Evolutionary conservation across 2,888 invertebrate genomes (phyloP).

Genomic region (Globia sparganii): DNA sequence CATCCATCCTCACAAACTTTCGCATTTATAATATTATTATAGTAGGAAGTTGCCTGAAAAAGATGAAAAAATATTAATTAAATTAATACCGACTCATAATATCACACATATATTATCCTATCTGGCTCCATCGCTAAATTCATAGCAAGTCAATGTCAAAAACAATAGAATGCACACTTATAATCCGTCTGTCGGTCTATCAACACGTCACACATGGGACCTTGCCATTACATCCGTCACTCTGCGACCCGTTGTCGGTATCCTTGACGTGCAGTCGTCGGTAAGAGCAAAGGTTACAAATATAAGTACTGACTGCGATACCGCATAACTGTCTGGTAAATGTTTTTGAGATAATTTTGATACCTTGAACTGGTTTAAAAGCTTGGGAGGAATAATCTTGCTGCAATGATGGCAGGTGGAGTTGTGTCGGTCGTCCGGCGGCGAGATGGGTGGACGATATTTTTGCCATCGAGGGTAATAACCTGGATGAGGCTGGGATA

Average conservation of each 20-base stretch:
- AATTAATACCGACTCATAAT: background rate
- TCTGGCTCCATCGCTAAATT: constrained; percentile 23
- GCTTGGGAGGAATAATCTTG: constrained; percentile 16
- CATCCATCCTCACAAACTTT: too few species aligned
- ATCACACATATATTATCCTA: background rate
- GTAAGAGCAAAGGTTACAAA: constrained; percentile 62
- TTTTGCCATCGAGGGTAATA: background rate
- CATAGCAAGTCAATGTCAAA: constrained; percentile 54
- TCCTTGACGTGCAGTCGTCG: constrained; percentile 64
- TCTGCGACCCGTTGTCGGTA: constrained; percentile 34
- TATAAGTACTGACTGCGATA: constrained; percentile 30
- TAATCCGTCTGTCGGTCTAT: constrained; percentile 31
- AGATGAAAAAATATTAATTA: background rate
- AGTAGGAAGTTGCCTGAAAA: background rate
- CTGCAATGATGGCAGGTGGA: background rate
- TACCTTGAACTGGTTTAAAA: constrained; percentile 53
- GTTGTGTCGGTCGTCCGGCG: background rate
- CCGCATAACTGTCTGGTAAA: constrained; percentile 48
- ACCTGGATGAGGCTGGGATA: background rate
- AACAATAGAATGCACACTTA: constrained; percentile 26
- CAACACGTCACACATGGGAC: constrained; percentile 54
- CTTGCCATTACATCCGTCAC: constrained; percentile 70
- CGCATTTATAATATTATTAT: too few species aligned
- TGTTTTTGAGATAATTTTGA: constrained; percentile 52
- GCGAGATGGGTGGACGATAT: background rate